Evolutionary conservation across 1,140 invertebrate species (phyloP), one percentile per base, ranked within the genome.

Genomic region (Scaptomyza pallida): DNA sequence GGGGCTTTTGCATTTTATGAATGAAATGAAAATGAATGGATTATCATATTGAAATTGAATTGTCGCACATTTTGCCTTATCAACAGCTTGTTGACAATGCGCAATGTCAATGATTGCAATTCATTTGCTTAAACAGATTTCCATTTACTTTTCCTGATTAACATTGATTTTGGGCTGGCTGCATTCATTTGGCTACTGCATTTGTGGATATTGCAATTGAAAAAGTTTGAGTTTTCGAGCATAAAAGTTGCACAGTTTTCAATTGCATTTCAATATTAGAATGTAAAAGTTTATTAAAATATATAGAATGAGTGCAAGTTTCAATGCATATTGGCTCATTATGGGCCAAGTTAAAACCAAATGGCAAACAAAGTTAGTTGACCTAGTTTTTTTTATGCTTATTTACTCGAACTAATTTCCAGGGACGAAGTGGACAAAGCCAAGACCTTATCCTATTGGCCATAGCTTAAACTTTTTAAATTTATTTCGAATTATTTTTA

Each of bases 281-380:
- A 72, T 23, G 51, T 19, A 64, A 82, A 85, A 76, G 65, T 65
- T 83, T 69, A 75, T 72, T 83, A 70, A 86, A 76, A 67, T 67
- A 8, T 63, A 10, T 44, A 72, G n/a, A n/a, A n/a, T 54, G 50
- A 64, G 26, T 43, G 16, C 30, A 48, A 73, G 61, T 86, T 77
- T 16, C 65, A 33, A 63, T 70, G 60, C 60, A 35, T 60, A 80
- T 86, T 73, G 68, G 61, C 77, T 68, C 60, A 70, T 70, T 70
- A 70, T 21, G 16, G 17, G 13, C 16, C 12, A 5, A 57, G 23
- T 12, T 5, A 13, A 43, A 68, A 35, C 43, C 52, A 62, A 81
- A 74, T 64, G 70, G 41, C 70, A 54, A 76, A 70, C 57, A 63
- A 80, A 81, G 69, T 81, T 61, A 57, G 35, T 16, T 86, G 81